Base-by-base conservation (phyloP, 2,113 vertebrate genomes). In the Neodon shergylaensis region DNA sequence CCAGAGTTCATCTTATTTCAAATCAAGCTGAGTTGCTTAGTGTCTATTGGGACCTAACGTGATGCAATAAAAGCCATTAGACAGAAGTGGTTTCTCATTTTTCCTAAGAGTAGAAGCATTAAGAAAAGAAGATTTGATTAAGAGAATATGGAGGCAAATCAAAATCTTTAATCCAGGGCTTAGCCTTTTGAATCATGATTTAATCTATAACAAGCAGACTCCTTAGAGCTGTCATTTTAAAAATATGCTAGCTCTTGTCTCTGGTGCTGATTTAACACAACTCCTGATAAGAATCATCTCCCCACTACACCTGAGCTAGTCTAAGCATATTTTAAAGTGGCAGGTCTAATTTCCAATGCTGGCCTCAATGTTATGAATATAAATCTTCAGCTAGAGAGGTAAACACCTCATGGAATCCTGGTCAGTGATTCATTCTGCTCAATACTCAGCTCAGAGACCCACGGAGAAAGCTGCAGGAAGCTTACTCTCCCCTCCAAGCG, bases 311-410 rank as follows among this genome's bases (percentile, higher is more conserved):
- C 84, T 68, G 54, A 92, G 90, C 9, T 70, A 74, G 63, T 68
- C 17, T 65, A 95, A 88, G 39, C 88, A 89, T 97, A 97, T 97
- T 98, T 97, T 95, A 97, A 96, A 97, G 89, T 96, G 94, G 77
- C 96, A 97, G 83, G 24, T 96, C 94, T 97, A 97, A 97, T 97
- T 97, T 97, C 63, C 58, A 92, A 78, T 77, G 58, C 89, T 90
- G 90, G 73, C 28, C 83, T 95, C 36, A 77, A 81, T 96, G 49
- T 88, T 96, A 94, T 66, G 95, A 97, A 91, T 81, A 96, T 97
- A 96, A 98, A 97, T 97, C 91, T 94, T 96, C 88, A 95, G n/a
- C n/a, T 54, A 26, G 88, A 96, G 92, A 94, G 87, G 92, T 44
- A 90, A 96, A 94, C n/a, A 90, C 33, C 66, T 47, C 61, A n/a